Conservation (phyloP, 1,140 invertebrate species). For the Caenorhabditis elegans region WBcel235 BX284605.5:9909501-9910000, state of each 20-base stretch:
- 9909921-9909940: background rate
- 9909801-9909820: background rate
- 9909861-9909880: constrained; percentile 10
- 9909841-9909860: background rate
- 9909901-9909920: background rate
- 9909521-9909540: too few species aligned
- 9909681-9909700: background rate
- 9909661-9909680: background rate
- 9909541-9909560: too few species aligned
- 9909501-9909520: too few species aligned
- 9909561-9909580: constrained; percentile 58
- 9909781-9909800: background rate
- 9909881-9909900: background rate
- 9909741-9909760: constrained; percentile 30
- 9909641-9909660: constrained; percentile 54
- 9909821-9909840: background rate
- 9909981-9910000: constrained; percentile 61
- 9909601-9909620: constrained; percentile 64
- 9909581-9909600: constrained; percentile 57
- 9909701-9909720: background rate
- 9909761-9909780: background rate
- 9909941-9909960: background rate
- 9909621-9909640: constrained; percentile 60
- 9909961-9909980: constrained; percentile 48
- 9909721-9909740: constrained; percentile 18